Percentiles rank a stretch among this genome's conserved stretches.
These are phyloP conservation scores for Drosophila varians DNA, from an alignment of 1,140 invertebrate species.

Conservation along the genomic window DNA sequence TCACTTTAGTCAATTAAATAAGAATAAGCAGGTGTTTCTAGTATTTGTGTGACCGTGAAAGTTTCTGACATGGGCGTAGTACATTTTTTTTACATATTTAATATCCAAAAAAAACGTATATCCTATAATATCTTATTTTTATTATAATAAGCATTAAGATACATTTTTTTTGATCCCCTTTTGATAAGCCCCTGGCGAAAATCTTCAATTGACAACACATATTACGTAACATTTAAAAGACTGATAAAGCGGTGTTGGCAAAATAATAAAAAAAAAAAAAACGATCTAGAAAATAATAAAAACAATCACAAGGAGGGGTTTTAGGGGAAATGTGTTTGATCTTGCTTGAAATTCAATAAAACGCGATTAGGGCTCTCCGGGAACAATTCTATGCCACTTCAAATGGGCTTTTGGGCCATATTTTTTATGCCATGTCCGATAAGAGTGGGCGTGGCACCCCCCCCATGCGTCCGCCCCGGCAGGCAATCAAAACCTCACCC, in stretches of 20 bases:
- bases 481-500: constrained; percentile 28
- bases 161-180: not conserved
- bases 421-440: constrained; percentile 22
- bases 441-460: constrained; percentile 50
- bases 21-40: not conserved
- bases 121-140: not conserved
- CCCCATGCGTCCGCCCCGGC: not conserved
- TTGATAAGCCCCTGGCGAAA: not conserved
- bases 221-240: constrained; percentile 58
- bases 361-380: constrained; percentile 40
- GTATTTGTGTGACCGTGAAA: constrained; percentile 18
- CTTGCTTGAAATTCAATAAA: constrained; percentile 31
- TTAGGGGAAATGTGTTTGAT: constrained; percentile 1
- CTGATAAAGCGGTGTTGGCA: constrained; percentile 38
- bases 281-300: constrained; percentile 25
- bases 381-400: constrained; percentile 34
- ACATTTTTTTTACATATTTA: not conserved
- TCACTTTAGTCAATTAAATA: not conserved
- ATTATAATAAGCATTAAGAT: not conserved
- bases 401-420: constrained; percentile 21
- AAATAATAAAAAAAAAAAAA: constrained; percentile 16
- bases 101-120: too few relatives aligned
- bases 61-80: not conserved
- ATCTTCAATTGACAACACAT: constrained; percentile 44
- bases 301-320: constrained; percentile 27